Base-by-base conservation (phyloP, 1,140 invertebrate species). In the Diorhabda elongata region DNA sequence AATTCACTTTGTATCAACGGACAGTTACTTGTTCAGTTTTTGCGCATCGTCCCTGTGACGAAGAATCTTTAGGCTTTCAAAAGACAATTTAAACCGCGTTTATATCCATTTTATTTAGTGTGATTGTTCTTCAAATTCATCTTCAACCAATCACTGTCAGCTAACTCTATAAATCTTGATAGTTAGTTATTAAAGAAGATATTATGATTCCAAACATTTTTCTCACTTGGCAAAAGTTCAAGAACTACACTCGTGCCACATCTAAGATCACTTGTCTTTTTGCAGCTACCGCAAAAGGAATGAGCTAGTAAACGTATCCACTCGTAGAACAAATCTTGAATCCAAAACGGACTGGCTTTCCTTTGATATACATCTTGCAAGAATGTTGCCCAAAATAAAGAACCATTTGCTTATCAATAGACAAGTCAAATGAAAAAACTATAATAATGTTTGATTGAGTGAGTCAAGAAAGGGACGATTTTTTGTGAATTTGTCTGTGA, bases 331-430 rank as follows among this genome's bases (percentile, higher is more conserved):
- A 66, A 42, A 74, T 26, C 77, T 84, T 85, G 73, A 78, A 84
- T 63, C 82, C 81, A 77, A 81, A 84, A 69, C 79, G 76, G 69
- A 84, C 80, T 62, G 82, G 81, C 75, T 84, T 84, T 59, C 81
- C 81, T 74, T 77, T 75, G 63, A 84, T 83, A 70, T 80, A 82
- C 74, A 83, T 82, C 76, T 84, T 84, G 59, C 74, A 79, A 64
- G 73, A 75, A 76, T 86, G 82, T 73, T 77, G 75, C 63, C 83
- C 84, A 80, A 81, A 84, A 74, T 84, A 84, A 64, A 81, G 81
- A 6, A 70, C 69, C 69, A 70, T 70, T 62, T 70, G 69, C 42
- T 69, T 84, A 80, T 85, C 82, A 69, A 85, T 79, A 57, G 80
- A 81, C 67, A 81, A 75, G 70, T 81, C 71, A 66, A 75, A 70